These are phyloP conservation scores for Ascaphus truei DNA, from an alignment of 2,113 vertebrate species.

Conservation along the genomic window DNA sequence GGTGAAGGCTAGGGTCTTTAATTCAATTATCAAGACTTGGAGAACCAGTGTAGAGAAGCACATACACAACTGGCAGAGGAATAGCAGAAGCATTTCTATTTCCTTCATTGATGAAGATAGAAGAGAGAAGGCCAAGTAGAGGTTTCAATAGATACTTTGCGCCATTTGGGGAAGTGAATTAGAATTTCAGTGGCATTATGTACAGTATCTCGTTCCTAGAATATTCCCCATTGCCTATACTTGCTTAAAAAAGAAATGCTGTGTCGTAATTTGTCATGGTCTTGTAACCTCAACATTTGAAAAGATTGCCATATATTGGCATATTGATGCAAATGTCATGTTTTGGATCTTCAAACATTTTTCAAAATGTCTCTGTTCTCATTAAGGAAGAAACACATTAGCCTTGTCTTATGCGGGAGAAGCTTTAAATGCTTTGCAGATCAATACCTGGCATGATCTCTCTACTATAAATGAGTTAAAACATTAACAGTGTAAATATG, in stretches of 20 bases:
- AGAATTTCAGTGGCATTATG: conserved; percentile 14
- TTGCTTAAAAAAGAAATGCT: not conserved
- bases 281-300: conserved; percentile 36
- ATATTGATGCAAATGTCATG: conserved; percentile 30
- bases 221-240: not conserved
- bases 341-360: conserved; percentile 32
- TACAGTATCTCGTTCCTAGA: not conserved
- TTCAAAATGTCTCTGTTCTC: conserved; percentile 30
- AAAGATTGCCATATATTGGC: conserved; percentile 34
- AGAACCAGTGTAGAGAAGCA: too few species aligned
- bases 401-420: conserved; percentile 1
- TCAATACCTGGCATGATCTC: conserved; percentile 1
- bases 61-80: too few species aligned
- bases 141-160: not conserved
- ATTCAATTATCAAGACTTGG: too few species aligned
- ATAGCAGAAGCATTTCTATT: too few species aligned
- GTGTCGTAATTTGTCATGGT: conserved; percentile 30
- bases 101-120: not conserved
- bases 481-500: too few species aligned
- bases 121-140: not conserved
- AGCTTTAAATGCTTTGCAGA: not conserved
- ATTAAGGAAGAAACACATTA: conserved; percentile 20
- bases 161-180: conserved; percentile 13
- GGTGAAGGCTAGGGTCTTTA: too few species aligned
- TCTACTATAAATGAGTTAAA: not conserved